Evolutionary conservation across 2,797 vertebrate genomes (phyloP).

Genomic region (Capromys pilorides): DNA sequence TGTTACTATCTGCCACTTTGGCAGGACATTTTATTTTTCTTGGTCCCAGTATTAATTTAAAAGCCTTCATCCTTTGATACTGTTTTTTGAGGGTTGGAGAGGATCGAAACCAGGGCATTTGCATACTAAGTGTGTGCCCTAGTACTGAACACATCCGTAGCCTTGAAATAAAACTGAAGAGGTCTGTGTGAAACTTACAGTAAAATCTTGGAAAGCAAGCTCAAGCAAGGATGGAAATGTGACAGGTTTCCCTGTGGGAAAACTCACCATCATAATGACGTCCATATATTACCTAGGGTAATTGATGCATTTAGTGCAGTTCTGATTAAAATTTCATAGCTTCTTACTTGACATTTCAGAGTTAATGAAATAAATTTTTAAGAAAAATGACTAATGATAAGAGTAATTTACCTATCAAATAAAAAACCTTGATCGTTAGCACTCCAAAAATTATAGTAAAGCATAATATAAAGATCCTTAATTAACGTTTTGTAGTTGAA

Average conservation of each 20-base stretch:
- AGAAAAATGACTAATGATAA: slow-evolving; percentile 16
- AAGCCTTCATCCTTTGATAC: not conserved
- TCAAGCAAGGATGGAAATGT: slow-evolving; percentile 40
- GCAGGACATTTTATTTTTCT: slow-evolving; percentile 30
- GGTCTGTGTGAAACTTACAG: slow-evolving; percentile 21
- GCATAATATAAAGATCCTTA: not conserved
- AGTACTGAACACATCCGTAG: not conserved
- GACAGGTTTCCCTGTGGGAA: slow-evolving; percentile 4
- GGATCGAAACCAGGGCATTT: not conserved
- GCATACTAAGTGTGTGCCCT: not conserved
- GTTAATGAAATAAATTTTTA: slow-evolving; percentile 48
- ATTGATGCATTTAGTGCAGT: not conserved
- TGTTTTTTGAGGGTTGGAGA: not conserved
- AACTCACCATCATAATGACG: not conserved
- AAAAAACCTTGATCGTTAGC: not conserved
- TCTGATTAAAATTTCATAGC: slow-evolving; percentile 41
- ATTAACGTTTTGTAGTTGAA: not conserved
- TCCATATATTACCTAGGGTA: not conserved
- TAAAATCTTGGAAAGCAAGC: slow-evolving; percentile 31
- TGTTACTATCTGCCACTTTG: slow-evolving; percentile 1
- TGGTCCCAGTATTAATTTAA: slow-evolving; percentile 15
- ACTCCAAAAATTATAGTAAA: not conserved
- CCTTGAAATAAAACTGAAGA: slow-evolving; percentile 36
- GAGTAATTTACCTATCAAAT: not conserved
- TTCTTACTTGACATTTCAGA: not conserved